phyloP scores from a whole-genome alignment of 2,113 vertebrate genomes.

The Riparia riparia region DNA sequence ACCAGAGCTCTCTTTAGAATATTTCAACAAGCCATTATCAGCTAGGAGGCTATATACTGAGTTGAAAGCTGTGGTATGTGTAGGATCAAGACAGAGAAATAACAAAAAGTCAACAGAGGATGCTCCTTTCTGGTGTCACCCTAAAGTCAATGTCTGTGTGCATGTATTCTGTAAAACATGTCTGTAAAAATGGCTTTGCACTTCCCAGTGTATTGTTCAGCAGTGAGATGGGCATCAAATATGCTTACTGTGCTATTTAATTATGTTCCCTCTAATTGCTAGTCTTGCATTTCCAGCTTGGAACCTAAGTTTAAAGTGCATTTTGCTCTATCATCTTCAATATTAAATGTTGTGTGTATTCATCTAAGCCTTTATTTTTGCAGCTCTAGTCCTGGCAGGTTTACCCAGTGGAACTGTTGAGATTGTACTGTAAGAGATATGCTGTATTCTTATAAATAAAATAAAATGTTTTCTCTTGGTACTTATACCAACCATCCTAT shows the following conservation, averaged over 20 bases:
- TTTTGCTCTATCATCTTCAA: neutral
- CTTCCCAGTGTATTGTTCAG: neutral
- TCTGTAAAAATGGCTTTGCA: neutral
- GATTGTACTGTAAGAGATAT: neutral
- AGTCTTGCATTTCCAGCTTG: constrained; percentile 28
- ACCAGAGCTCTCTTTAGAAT: neutral
- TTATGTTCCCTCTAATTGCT: constrained; percentile 21
- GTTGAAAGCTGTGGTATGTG: neutral
- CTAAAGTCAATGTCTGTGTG: neutral
- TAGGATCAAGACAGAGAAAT: neutral
- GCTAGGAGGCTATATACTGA: neutral
- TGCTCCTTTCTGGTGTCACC: neutral
- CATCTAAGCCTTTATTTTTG: neutral
- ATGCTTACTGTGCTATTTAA: neutral
- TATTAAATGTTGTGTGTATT: constrained; percentile 3
- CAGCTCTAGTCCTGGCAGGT: neutral
- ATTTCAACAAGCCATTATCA: neutral
- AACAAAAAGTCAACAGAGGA: neutral
- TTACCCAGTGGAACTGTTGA: neutral
- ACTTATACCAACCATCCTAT: neutral
- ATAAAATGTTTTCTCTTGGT: neutral
- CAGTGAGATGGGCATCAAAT: neutral
- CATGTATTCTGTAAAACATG: neutral
- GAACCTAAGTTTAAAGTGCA: neutral
- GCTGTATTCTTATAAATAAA: neutral